These are phyloP conservation scores for Parapristionchus giblindavisi DNA, from an alignment of 2,888 invertebrate species.

Conservation along the genomic window DNA sequence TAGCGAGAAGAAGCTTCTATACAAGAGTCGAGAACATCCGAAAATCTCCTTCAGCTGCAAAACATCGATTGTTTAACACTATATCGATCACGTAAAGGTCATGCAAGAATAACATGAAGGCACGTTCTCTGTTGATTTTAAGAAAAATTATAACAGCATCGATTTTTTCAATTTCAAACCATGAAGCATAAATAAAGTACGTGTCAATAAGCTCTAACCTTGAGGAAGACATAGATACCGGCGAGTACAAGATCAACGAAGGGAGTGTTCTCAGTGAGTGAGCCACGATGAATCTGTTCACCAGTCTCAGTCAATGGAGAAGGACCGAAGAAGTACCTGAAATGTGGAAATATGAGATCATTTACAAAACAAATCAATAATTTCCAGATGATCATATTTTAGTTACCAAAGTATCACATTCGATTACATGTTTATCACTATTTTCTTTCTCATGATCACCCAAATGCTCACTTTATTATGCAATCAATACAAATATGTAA, in stretches of 20 bases:
- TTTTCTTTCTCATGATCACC: background rate
- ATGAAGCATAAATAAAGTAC: background rate
- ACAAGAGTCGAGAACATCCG: background rate
- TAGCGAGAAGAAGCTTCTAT: conserved; percentile 11
- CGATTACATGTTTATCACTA: background rate
- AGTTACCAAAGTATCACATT: background rate
- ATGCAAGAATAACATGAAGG: no score
- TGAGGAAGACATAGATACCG: conserved; percentile 21
- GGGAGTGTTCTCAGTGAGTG: background rate
- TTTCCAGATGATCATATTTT: background rate
- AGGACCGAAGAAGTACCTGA: conserved; percentile 38
- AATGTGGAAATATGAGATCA: background rate
- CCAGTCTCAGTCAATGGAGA: background rate
- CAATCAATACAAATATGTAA: background rate
- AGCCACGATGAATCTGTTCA: background rate
- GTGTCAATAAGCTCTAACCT: background rate
- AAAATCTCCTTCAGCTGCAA: conserved; percentile 28
- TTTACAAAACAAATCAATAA: background rate
- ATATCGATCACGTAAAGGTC: no score
- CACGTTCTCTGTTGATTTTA: no score
- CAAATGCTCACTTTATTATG: background rate
- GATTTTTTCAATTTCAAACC: background rate
- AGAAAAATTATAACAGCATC: background rate
- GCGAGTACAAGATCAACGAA: conserved; percentile 14
- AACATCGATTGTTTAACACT: background rate